Evolutionary conservation across 1,140 invertebrate genomes (phyloP).

Genomic region (Rhopalosiphum padi): DNA sequence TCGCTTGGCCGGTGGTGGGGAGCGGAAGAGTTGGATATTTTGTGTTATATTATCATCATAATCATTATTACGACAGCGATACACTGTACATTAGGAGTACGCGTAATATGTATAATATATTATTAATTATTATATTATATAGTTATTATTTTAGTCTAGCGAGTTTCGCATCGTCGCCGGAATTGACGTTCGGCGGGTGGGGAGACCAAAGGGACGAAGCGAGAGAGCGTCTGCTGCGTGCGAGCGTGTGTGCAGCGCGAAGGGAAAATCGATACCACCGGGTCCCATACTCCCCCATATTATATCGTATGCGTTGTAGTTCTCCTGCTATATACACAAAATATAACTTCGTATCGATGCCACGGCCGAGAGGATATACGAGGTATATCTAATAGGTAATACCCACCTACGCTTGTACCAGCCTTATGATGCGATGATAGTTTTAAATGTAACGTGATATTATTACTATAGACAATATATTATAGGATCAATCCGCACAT

Average conservation of each 20-base stretch:
- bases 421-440: neutral
- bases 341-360: neutral
- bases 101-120: neutral
- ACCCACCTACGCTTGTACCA: neutral
- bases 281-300: neutral
- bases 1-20: no score
- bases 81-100: neutral
- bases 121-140: neutral
- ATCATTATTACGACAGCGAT: neutral
- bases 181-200: neutral
- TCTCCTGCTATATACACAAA: neutral
- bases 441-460: neutral
- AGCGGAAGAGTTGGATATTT: neutral
- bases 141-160: neutral
- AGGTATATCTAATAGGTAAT: neutral
- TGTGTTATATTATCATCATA: neutral
- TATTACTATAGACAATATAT: neutral
- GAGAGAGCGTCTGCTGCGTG: neutral
- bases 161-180: neutral
- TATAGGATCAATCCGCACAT: neutral
- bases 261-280: slow-evolving; percentile 34
- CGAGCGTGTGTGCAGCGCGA: neutral
- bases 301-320: neutral
- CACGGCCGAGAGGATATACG: neutral
- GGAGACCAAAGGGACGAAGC: neutral